A percentile compares a stretch with the other conserved stretches of the same genome.
Conservation (phyloP, 2,888 invertebrate genomes). For the Myopa tessellatipennis region DNA sequence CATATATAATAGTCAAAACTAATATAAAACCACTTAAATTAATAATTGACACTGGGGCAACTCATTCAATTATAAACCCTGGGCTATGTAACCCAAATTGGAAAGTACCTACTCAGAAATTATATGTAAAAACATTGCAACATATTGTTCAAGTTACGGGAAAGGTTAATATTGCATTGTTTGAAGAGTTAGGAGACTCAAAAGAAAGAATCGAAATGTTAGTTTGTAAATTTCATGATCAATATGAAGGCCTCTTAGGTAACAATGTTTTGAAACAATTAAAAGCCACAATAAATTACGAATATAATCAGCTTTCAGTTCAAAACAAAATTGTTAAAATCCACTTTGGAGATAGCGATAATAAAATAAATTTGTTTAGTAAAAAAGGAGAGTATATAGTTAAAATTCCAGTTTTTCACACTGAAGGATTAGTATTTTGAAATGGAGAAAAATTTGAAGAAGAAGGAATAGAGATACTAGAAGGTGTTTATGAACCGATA, state of each 20-base stretch:
- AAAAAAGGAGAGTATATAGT: slow-evolving; percentile 4
- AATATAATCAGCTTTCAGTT: not conserved
- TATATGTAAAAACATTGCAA: not conserved
- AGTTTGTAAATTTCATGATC: not conserved
- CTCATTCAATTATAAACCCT: too few species aligned
- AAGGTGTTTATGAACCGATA: slow-evolving; percentile 5
- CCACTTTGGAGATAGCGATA: not conserved
- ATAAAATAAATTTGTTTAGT: not conserved
- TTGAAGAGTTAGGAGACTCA: not conserved
- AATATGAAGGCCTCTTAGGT: not conserved
- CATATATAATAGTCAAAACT: not conserved
- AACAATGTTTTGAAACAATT: not conserved
- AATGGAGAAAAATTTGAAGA: slow-evolving; percentile 5
- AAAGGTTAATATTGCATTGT: not conserved
- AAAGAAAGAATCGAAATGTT: not conserved
- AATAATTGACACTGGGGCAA: too few species aligned
- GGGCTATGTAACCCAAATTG: too few species aligned
- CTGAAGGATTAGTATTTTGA: not conserved
- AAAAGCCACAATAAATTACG: not conserved
- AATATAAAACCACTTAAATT: not conserved
- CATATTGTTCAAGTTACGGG: not conserved
- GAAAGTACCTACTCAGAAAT: too few species aligned
- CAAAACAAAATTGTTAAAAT: not conserved
- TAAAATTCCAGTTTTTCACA: not conserved
- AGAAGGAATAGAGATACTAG: not conserved